Percentiles rank a stretch among this genome's conserved stretches.
Evolutionary conservation across 2,113 vertebrate genomes (phyloP).

Genomic region (Gymnorhina tibicen): DNA sequence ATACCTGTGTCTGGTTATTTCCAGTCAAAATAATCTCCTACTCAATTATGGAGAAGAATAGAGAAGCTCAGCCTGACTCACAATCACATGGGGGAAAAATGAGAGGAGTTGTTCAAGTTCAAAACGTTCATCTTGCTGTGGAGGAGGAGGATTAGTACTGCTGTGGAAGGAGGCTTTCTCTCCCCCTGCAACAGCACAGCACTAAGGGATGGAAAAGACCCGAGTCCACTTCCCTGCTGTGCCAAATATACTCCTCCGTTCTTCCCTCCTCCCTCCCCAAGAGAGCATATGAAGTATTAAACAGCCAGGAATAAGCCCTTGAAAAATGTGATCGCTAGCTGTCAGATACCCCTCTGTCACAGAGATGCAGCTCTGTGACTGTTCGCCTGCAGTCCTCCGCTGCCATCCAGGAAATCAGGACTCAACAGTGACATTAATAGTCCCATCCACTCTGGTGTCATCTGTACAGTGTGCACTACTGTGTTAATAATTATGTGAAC

Average conservation of each 20-base stretch:
- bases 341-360: conserved; percentile 5
- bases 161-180: conserved; percentile 36
- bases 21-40: conserved; percentile 72
- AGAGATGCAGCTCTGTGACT: not conserved
- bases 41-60: conserved; percentile 72
- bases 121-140: conserved; percentile 56
- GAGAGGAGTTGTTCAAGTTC: conserved; percentile 62
- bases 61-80: conserved; percentile 65
- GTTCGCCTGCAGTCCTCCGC: not conserved
- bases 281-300: conserved; percentile 35
- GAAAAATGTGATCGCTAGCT: conserved; percentile 31
- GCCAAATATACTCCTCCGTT: conserved; percentile 43
- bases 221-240: conserved; percentile 43
- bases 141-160: conserved; percentile 60
- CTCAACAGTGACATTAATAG: not conserved
- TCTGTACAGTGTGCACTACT: not conserved
- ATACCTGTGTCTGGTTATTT: conserved; percentile 66
- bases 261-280: conserved; percentile 51
- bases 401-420: not conserved
- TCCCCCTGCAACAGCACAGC: conserved; percentile 33
- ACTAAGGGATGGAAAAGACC: conserved; percentile 48
- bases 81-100: conserved; percentile 67
- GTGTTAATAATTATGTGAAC: not conserved
- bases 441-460: not conserved
- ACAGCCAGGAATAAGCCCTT: conserved; percentile 41